Percentiles rank a stretch among this genome's conserved stretches.
These are phyloP conservation scores for Sebastes fasciatus DNA, from an alignment of 2,113 vertebrate genomes.

Conservation along the genomic window DNA sequence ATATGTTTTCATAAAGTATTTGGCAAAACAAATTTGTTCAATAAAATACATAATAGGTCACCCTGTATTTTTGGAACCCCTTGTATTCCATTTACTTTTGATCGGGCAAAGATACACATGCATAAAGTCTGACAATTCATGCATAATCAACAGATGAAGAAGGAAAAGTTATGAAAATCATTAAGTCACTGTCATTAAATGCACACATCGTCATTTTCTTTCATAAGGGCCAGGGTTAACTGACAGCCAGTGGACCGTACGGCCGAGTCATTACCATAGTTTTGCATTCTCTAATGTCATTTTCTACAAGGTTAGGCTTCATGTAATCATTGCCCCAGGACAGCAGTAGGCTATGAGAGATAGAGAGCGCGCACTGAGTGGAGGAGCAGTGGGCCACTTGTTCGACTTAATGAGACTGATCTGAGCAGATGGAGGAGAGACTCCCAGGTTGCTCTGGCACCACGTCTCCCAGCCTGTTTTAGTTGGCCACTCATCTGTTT, in stretches of 20 bases:
- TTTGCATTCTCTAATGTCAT: conserved; percentile 75
- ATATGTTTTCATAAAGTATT: too few species aligned
- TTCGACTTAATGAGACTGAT: conserved; percentile 78
- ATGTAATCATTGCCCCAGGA: conserved; percentile 72
- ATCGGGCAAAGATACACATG: conserved; percentile 2
- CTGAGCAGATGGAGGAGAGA: conserved; percentile 73
- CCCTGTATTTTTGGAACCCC: not conserved
- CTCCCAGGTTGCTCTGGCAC: conserved; percentile 58
- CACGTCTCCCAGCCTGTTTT: conserved; percentile 40
- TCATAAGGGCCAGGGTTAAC: conserved; percentile 42
- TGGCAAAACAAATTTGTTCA: too few species aligned
- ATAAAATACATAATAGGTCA: not conserved
- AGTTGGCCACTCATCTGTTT: conserved; percentile 51
- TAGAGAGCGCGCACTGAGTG: conserved; percentile 38
- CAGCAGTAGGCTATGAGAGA: conserved; percentile 46
- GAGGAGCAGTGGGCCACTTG: conserved; percentile 61
- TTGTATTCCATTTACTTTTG: not conserved
- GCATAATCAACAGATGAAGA: conserved; percentile 1
- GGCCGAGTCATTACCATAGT: conserved; percentile 62
- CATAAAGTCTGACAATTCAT: not conserved
- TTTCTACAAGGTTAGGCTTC: conserved; percentile 80
- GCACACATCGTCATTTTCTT: conserved; percentile 18
- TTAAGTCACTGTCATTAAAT: conserved; percentile 16
- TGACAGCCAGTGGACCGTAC: conserved; percentile 58
- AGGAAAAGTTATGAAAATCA: conserved; percentile 7